phyloP scores from a whole-genome alignment of 1,140 invertebrate species.

The Drosophila lacteicornis region DNA sequence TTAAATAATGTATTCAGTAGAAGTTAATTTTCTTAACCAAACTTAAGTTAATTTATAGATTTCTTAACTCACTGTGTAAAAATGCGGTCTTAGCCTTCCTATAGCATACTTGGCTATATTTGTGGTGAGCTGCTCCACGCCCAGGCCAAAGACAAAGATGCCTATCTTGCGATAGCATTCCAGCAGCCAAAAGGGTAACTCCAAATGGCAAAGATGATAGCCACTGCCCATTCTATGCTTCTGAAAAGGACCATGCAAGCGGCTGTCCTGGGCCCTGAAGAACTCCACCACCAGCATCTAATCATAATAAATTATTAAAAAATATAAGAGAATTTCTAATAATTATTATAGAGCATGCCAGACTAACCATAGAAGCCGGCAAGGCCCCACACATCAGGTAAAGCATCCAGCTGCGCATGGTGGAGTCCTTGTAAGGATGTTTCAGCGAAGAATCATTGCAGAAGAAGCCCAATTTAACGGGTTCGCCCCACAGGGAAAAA shows the following conservation, averaged over 20 bases:
- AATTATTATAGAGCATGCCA: too few species aligned
- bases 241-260: conserved; percentile 16
- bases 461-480: conserved; percentile 96
- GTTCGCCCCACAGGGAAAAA: conserved; percentile 90
- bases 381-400: conserved; percentile 91
- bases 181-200: conserved; percentile 89
- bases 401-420: conserved; percentile 91
- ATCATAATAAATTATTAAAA: background rate
- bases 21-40: too few species aligned
- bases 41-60: too few species aligned
- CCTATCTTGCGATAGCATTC: conserved; percentile 90
- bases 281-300: conserved; percentile 77
- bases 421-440: conserved; percentile 93
- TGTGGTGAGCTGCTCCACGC: conserved; percentile 92
- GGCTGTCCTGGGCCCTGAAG: conserved; percentile 62
- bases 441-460: conserved; percentile 96
- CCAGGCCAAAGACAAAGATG: conserved; percentile 93
- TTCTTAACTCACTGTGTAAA: conserved; percentile 87
- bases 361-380: conserved; percentile 90
- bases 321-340: too few species aligned
- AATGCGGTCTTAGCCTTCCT: conserved; percentile 96
- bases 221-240: conserved; percentile 37
- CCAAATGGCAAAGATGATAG: conserved; percentile 86
- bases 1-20: too few species aligned
- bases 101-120: conserved; percentile 96